These are phyloP conservation scores for Triplophysa siluroides DNA, from an alignment of 2,113 vertebrate genomes.

Conservation along the genomic window DNA sequence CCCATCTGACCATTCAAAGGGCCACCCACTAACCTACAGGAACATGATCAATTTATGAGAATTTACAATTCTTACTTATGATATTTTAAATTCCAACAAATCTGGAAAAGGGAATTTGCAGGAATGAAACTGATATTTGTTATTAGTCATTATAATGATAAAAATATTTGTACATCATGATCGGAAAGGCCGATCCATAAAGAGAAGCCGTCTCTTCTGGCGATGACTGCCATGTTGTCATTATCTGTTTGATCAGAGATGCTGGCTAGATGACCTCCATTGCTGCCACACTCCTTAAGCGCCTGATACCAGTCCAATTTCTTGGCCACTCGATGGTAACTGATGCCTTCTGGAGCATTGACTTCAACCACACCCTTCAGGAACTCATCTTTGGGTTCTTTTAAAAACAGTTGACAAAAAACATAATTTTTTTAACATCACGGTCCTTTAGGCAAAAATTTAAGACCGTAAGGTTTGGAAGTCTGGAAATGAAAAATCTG, in stretches of 20 bases:
- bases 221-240: constrained; percentile 76
- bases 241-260: constrained; percentile 75
- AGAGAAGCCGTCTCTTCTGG: constrained; percentile 83
- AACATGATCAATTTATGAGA: neutral
- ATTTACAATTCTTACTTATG: no score
- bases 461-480: neutral
- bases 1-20: constrained; percentile 93
- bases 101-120: no score
- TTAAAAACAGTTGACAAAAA: neutral
- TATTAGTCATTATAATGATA: neutral
- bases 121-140: neutral
- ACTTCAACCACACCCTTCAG: constrained; percentile 65
- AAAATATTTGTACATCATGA: constrained; percentile 81
- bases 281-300: constrained; percentile 75
- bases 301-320: constrained; percentile 87
- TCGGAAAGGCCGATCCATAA: constrained; percentile 92
- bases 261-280: constrained; percentile 82
- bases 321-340: constrained; percentile 77
- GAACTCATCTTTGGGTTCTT: constrained; percentile 73
- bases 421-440: neutral
- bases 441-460: neutral
- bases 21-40: constrained; percentile 71
- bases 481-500: no score
- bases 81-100: no score
- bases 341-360: constrained; percentile 70